phyloP scores from a whole-genome alignment of 2,888 invertebrate genomes.

The Agriopis marginaria region DNA sequence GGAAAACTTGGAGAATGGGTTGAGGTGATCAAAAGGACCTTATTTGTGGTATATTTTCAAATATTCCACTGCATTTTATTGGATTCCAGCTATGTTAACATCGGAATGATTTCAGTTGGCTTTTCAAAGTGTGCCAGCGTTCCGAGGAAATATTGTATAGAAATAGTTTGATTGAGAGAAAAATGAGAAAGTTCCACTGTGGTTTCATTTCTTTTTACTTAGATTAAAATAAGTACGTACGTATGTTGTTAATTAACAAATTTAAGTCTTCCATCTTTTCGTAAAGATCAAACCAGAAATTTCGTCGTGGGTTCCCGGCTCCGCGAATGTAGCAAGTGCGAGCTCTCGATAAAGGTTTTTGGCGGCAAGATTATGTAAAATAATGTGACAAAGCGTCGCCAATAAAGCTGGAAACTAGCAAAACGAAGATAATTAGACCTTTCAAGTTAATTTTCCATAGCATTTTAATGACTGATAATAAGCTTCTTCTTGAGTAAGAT shows the following conservation, averaged over 20 bases:
- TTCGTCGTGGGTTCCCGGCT: too few species aligned
- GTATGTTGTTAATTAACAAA: too few species aligned
- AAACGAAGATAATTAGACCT: too few species aligned
- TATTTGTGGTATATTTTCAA: conserved; percentile 27
- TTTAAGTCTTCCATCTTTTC: too few species aligned
- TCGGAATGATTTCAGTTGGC: conserved; percentile 9
- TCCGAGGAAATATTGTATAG: neutral
- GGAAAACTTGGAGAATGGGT: conserved; percentile 31
- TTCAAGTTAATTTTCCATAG: too few species aligned
- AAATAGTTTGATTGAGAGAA: neutral
- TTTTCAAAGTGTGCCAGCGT: conserved; percentile 1
- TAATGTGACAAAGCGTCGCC: too few species aligned
- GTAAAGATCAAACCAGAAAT: too few species aligned
- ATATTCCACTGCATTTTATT: conserved; percentile 9
- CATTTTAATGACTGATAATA: neutral
- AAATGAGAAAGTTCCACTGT: too few species aligned
- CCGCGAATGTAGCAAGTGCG: too few species aligned
- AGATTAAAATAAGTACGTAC: neutral
- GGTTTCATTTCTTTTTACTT: neutral
- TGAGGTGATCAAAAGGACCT: conserved; percentile 14
- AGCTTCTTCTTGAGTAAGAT: neutral
- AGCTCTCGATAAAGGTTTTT: too few species aligned
- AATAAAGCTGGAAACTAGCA: too few species aligned
- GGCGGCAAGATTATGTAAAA: too few species aligned
- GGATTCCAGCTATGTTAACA: conserved; percentile 10